A percentile compares a stretch with the other conserved stretches of the same genome.
These are phyloP conservation scores for Centropus unirufus DNA, from an alignment of 2,113 vertebrate genomes.

Conservation along the genomic window DNA sequence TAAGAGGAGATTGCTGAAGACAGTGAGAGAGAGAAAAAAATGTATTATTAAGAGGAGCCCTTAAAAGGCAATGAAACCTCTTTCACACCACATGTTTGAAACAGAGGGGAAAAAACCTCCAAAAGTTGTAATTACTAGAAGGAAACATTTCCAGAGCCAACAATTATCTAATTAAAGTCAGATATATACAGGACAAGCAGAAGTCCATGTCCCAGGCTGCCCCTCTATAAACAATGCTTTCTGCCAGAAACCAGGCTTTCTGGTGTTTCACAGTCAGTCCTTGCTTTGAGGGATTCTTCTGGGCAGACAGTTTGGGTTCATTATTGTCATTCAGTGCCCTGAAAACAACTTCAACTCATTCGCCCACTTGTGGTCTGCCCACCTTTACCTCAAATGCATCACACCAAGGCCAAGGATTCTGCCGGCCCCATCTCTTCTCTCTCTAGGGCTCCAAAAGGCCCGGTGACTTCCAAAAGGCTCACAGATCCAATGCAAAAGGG, in stretches of 20 bases:
- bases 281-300: not conserved
- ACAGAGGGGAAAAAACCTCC: not conserved
- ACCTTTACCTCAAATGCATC: not conserved
- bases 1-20: not conserved
- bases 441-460: not conserved
- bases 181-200: not conserved
- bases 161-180: constrained; percentile 18
- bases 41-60: not conserved
- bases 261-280: not conserved
- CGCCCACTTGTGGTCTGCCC: not conserved
- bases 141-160: constrained; percentile 22
- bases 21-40: not conserved
- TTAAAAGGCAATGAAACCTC: not conserved
- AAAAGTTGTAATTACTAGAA: constrained; percentile 26
- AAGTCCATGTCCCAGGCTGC: not conserved
- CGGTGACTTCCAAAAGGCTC: not conserved
- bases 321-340: not conserved
- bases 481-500: not conserved
- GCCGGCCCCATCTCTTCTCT: not conserved
- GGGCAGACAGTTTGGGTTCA: not conserved
- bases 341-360: not conserved
- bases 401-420: not conserved
- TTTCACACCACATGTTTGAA: not conserved
- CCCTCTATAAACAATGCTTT: not conserved
- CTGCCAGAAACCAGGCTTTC: not conserved